These are phyloP conservation scores for Xyrichtys novacula DNA, from an alignment of 2,797 vertebrate species.

Conservation along the genomic window DNA sequence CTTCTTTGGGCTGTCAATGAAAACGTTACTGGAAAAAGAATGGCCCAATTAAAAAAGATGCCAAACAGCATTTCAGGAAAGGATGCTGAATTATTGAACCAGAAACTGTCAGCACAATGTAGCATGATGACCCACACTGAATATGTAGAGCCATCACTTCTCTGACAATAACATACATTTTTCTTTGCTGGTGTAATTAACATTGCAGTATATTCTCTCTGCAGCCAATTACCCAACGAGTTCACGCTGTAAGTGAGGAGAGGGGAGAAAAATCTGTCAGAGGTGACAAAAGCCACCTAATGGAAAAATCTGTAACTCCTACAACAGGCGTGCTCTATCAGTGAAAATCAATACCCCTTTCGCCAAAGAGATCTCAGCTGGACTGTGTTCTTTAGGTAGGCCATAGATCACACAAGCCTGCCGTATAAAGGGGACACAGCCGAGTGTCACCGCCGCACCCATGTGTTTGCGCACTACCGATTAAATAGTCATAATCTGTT, in stretches of 20 bases:
- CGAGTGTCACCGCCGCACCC: constrained; percentile 10
- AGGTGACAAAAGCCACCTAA: constrained; percentile 62
- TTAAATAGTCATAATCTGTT: constrained; percentile 55
- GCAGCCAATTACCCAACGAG: constrained; percentile 48
- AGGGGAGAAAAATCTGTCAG: constrained; percentile 41
- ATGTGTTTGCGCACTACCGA: constrained; percentile 28
- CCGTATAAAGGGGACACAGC: constrained; percentile 18
- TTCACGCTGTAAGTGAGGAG: constrained; percentile 28
- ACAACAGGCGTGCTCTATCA: constrained; percentile 64
- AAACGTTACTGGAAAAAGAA: constrained; percentile 38
- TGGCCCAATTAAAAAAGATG: constrained; percentile 69
- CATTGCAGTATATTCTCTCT: constrained; percentile 38
- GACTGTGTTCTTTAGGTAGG: constrained; percentile 43
- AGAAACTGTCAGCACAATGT: constrained; percentile 39
- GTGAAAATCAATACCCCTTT: constrained; percentile 76
- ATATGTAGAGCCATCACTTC: constrained; percentile 46
- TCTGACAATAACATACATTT: constrained; percentile 18
- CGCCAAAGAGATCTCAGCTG: constrained; percentile 54
- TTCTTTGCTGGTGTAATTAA: constrained; percentile 57
- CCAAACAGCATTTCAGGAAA: constrained; percentile 52
- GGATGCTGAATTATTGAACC: constrained; percentile 60
- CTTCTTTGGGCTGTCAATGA: constrained; percentile 33
- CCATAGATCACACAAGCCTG: constrained; percentile 46
- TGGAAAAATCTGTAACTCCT: constrained; percentile 70
- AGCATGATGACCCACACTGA: constrained; percentile 3